Base-by-base conservation (phyloP, 30 jellyfish, hydroid and myxozoan species). In the Catostylus mosaicus region DNA sequence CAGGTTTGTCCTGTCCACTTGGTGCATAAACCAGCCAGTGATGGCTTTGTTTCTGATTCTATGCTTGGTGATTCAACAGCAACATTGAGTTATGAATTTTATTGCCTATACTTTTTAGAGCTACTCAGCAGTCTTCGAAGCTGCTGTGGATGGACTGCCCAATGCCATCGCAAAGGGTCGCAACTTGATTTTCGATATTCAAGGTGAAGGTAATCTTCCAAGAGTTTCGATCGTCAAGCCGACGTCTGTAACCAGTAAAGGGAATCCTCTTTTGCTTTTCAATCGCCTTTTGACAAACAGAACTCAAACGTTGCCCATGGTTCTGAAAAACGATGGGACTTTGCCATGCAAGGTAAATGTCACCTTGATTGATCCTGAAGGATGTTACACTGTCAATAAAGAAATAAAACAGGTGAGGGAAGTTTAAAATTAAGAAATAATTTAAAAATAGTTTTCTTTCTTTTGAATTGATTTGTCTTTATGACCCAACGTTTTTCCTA, bases 161-260 rank as follows among this genome's bases (percentile, higher is more conserved):
- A 75, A 69, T 20, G 80, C 90, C 30, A 60, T 85, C 22, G 66
- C 98, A 4, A 92, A 82, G 60, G 90, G 95, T 35, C 84, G 94
- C 22, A 77, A 69, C 27, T 64, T 92, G 72, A 31, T 92, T 9
- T 92, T 92, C 56, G 98, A 92, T 36, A 67, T 92, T 10, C 87
- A 65, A 26, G 98, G 98, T 26, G 98, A 92, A 43, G 98, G 98
- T 19, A 87, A 86, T 37, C 90, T 92, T 0, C 98, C 98, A 31
- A 64, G 97, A 12, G 65, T 92, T 5, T 62, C 96, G 7, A 83
- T 92, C 19, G 45, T 86, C 60, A 82, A 74, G 69, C 98, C 98
- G 23, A 51, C 69, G 2, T 29, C 91, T 7, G 51, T 87, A n/a
- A 80, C 91, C 11, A 77, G 56, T 40, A 74, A 77, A 75, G 96